Evolutionary conservation across 2,797 vertebrate species (phyloP).

Genomic region (Sus cebifrons): DNA sequence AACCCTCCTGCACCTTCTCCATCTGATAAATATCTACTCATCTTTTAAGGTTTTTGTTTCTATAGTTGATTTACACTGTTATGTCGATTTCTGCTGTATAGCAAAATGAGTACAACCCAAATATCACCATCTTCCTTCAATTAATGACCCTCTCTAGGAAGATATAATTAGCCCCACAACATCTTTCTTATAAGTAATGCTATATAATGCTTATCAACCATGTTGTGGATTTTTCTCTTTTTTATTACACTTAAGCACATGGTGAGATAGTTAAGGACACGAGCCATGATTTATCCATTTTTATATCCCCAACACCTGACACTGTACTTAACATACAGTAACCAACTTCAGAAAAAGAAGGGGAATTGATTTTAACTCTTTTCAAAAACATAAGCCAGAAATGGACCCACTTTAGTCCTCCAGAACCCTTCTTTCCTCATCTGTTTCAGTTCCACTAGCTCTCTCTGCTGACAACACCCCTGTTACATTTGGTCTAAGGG

Average conservation of each 20-base stretch:
- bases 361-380: neutral
- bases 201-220: neutral
- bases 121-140: neutral
- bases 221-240: neutral
- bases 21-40: neutral
- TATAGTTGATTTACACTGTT: too few species aligned
- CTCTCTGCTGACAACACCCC: neutral
- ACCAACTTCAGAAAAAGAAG: neutral
- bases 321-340: neutral
- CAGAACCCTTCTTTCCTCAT: neutral
- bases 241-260: neutral
- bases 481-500: neutral
- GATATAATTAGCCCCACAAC: neutral
- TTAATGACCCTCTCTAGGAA: neutral
- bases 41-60: neutral
- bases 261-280: neutral
- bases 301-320: neutral
- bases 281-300: neutral
- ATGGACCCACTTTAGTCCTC: neutral
- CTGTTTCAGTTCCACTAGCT: neutral
- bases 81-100: too few species aligned
- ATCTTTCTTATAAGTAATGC: conserved; percentile 15
- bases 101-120: neutral
- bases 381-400: neutral
- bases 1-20: neutral